Evolutionary conservation across 2,888 invertebrate genomes (phyloP).

Genomic region (Gryllus longicercus): DNA sequence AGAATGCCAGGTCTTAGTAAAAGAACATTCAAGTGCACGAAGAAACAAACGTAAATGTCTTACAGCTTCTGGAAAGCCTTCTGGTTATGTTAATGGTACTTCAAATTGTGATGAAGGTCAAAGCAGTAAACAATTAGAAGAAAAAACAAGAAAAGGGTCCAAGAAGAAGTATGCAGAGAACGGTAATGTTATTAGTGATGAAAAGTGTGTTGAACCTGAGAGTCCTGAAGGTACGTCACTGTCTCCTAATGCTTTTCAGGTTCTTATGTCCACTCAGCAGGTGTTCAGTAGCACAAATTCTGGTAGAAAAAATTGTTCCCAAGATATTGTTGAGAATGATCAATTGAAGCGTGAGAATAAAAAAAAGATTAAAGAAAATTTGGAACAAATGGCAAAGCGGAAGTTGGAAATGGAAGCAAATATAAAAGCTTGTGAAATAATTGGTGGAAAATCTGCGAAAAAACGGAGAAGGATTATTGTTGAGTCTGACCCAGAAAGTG

Average conservation of each 20-base stretch:
- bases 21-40: too few relatives aligned
- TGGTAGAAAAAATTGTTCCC: background rate
- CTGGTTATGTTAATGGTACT: too few relatives aligned
- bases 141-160: background rate
- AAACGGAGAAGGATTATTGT: conserved; percentile 20
- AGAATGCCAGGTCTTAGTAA: too few relatives aligned
- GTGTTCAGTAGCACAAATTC: background rate
- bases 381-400: conserved; percentile 25
- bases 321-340: background rate
- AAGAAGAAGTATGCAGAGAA: background rate
- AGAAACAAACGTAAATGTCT: too few relatives aligned
- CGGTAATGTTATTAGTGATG: background rate
- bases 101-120: too few relatives aligned
- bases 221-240: background rate
- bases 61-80: too few relatives aligned
- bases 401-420: conserved; percentile 22
- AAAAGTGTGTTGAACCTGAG: background rate
- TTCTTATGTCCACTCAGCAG: background rate
- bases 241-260: background rate
- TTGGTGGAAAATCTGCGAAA: background rate
- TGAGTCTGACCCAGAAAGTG: conserved; percentile 31
- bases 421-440: background rate
- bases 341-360: conserved; percentile 22
- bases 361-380: conserved; percentile 23
- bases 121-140: background rate